Evolutionary conservation across 2,113 vertebrate species (phyloP), one percentile per base, ranked within the genome.

Genomic region (Prunella himalayana): DNA sequence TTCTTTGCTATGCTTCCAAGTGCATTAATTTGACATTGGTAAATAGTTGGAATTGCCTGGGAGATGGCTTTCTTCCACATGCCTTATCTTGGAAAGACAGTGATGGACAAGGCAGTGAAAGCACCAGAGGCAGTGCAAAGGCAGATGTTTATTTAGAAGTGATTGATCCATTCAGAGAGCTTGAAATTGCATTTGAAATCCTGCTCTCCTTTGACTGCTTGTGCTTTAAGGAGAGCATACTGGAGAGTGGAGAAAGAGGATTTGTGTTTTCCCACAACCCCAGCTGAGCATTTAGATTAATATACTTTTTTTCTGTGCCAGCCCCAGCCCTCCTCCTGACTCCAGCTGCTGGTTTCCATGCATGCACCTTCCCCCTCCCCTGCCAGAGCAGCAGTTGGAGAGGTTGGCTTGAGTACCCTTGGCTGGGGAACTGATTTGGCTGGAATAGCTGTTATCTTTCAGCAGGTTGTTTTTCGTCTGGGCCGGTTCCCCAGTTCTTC

Each of bases 21-120:
- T 86, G 90, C 88, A 88, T 95, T 95, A 93, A 95, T 96, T 93
- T 96, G 95, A 83, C 93, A 84, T 75, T 96, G 92, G 96, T 94
- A 93, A 94, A 96, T 94, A 94, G 90, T 63, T 90, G 82, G 90
- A 93, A 94, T 86, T 94, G 94, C 92, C 91, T 95, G 90, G 57
- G 80, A 96, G 90, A 96, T 96, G 94, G 93, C 93, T 95, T 96
- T 96, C 90, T 95, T 96, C 90, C 92, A 96, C 80, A 50, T 2
- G 82, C 86, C 93, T 96, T 96, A 91, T 97, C 95, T 88, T 92
- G 86, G 80, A 94, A 93, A 94, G 92, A 88, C 93, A 95, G 93
- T 95, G 93, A 96, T 95, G 90, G 94, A 96, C 94, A 97, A 95
- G 92, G 82, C 93, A 95, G 76, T 84, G 86, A 90, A 93, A 96